Conservation (phyloP, 2,888 invertebrate species). For the Amiota communis region DNA sequence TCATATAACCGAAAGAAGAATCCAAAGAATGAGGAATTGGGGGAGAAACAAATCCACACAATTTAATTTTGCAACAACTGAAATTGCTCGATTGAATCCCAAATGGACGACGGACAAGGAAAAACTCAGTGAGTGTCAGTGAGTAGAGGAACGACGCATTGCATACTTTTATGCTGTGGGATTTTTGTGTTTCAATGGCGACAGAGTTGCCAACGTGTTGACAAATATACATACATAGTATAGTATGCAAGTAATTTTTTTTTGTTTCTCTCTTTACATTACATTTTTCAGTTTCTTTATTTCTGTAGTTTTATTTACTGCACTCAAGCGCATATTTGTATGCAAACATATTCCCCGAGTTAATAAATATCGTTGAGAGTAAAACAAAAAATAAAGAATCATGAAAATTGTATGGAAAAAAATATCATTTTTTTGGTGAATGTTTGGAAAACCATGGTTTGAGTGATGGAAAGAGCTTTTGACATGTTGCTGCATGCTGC, state of each 20-base stretch:
- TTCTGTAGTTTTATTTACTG: constrained; percentile 54
- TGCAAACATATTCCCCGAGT: constrained; percentile 64
- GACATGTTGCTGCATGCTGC: constrained; percentile 34
- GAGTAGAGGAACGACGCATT: constrained; percentile 55
- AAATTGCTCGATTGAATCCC: constrained; percentile 42
- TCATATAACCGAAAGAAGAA: constrained; percentile 30
- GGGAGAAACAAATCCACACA: constrained; percentile 37
- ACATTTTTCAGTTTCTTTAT: neutral
- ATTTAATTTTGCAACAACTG: constrained; percentile 48
- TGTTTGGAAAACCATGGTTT: neutral
- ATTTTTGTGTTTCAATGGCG: constrained; percentile 3
- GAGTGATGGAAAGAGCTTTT: neutral
- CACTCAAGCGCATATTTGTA: constrained; percentile 50
- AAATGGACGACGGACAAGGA: constrained; percentile 45
- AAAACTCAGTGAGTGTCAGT: constrained; percentile 24
- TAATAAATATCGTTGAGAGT: constrained; percentile 55
- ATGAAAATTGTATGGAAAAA: neutral
- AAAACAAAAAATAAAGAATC: neutral
- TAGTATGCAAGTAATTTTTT: too few species aligned
- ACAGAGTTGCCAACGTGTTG: constrained; percentile 24
- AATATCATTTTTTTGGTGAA: constrained; percentile 3
- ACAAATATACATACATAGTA: neutral
- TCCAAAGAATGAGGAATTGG: too few species aligned
- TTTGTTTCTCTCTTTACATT: neutral
- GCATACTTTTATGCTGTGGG: constrained; percentile 48